Base-by-base conservation (phyloP, 2,113 vertebrate species). In the Lepidothrix coronata region DNA sequence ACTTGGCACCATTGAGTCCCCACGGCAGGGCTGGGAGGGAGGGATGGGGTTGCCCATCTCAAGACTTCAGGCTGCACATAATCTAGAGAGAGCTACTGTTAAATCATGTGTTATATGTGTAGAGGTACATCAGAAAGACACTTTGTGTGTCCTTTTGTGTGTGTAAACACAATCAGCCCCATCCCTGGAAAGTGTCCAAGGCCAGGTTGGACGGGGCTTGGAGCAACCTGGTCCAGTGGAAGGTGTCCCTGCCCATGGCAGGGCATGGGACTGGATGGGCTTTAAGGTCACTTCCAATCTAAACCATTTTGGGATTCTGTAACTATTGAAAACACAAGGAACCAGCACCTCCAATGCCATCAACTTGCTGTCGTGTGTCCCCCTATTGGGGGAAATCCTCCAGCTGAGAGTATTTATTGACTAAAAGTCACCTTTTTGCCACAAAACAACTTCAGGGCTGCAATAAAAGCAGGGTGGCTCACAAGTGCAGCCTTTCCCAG, bases 51-150 rank as follows among this genome's bases (percentile, higher is more conserved):
- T 1, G 1, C 20, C 21, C 35, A 25, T 43, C 13, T 62, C 31
- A 20, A 27, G 70, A 14, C 6, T 59, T 18, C 6, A 48, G n/a
- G 16, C 33, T 54, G 22, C 77, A 23, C 2, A 2, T 1, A 5
- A 6, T 71, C 22, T 41, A 8, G 55, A n/a, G 20, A 51, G 28
- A 19, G 39, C 8, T 0, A 0, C 24, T 41, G 52, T 73, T 74
- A 44, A 78, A 35, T 48, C 1, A 0, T 9, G 14, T 28, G 21
- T 74, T 21, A 25, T 1, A 6, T 7, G 6, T 2, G 1, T 11
- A 62, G 8, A 65, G 31, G 6, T 16, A 9, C 39, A 27, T 48
- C 44, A 67, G 24, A 81, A 91, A 35, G 18, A 2, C 1, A 2
- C 4, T 66, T 62, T 46, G 14, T 61, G 14, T 43, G 6, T 46